Evolutionary conservation across 2,797 vertebrate species (phyloP).

Genomic region (Muraenolepis orangiensis): DNA sequence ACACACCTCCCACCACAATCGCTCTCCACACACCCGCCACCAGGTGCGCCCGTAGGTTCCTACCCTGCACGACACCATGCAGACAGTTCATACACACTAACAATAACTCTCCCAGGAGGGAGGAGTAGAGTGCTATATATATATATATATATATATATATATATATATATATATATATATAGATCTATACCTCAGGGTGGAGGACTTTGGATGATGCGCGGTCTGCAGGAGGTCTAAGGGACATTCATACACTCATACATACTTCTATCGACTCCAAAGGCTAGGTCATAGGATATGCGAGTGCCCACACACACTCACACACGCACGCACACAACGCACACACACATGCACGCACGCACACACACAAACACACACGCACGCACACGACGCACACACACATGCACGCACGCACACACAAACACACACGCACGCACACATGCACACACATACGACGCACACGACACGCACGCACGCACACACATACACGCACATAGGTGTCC

Average conservation of each 20-base stretch:
- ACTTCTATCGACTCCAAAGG: conserved; percentile 38
- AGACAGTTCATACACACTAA: not conserved
- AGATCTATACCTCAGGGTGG: conserved; percentile 16
- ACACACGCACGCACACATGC: not conserved
- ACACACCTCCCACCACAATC: not conserved
- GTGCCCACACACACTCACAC: too few species aligned
- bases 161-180: too few species aligned
- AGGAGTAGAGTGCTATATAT: conserved; percentile 35
- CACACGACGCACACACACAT: too few species aligned
- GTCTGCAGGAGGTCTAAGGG: conserved; percentile 23
- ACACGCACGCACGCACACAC: not conserved
- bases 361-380: too few species aligned
- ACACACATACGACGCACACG: not conserved
- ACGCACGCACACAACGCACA: too few species aligned
- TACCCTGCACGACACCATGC: too few species aligned
- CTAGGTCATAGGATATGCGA: conserved; percentile 14
- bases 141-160: too few species aligned
- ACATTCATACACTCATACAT: conserved; percentile 32
- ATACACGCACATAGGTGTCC: conserved; percentile 19
- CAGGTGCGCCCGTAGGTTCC: too few species aligned
- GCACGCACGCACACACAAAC: too few species aligned
- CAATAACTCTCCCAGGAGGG: not conserved
- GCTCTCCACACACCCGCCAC: too few species aligned
- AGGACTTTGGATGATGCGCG: conserved; percentile 31
- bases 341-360: too few species aligned